Evolutionary conservation across 2,888 invertebrate genomes (phyloP), one percentile per base, ranked within the genome.

Genomic region (Lapara coniferarum): DNA sequence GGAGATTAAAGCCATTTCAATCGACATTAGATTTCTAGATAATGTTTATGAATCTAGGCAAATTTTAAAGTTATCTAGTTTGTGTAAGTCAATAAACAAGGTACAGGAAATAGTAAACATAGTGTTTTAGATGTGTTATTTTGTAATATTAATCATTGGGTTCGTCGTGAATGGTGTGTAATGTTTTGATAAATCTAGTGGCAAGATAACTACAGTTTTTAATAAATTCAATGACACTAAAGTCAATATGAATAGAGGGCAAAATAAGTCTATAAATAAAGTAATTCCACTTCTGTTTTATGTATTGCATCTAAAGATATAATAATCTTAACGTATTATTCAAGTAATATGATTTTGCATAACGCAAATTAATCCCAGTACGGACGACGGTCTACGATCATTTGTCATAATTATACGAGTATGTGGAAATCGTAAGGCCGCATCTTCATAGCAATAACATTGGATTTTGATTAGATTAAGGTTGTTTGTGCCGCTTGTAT

Each of bases 361-460:
- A 46, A 19, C 12, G 10, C 16, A 13, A 55, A 55, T 63, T 46
- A 19, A 19, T 19, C 19, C 13, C 63, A 12, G 49, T 19, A 5
- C 44, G 53, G 7, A 14, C 53, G 16, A 55, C 55, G 10, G 59
- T 46, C 59, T 46, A 12, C 63, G 16, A 57, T 63, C 63, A 63
- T 63, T 63, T 49, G 63, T 63, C 63, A 63, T 63, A 63, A 63
- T 63, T 63, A 63, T 19, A 46, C 13, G 19, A 19, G 63, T 63
- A 49, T 63, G 49, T 46, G 63, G 19, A 63, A 19, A 63, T 63
- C 19, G 63, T 63, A 19, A 49, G 13, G 19, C 19, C 13, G 46
- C 13, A 16, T 58, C 37, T 59, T 19, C 46, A 19, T 63, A 63
- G 19, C 12, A 59, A 16, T 44, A 46, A 14, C 12, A 46, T 49